phyloP scores from a whole-genome alignment of 2,113 vertebrate species.

The Anarrhichthys ocellatus region DNA sequence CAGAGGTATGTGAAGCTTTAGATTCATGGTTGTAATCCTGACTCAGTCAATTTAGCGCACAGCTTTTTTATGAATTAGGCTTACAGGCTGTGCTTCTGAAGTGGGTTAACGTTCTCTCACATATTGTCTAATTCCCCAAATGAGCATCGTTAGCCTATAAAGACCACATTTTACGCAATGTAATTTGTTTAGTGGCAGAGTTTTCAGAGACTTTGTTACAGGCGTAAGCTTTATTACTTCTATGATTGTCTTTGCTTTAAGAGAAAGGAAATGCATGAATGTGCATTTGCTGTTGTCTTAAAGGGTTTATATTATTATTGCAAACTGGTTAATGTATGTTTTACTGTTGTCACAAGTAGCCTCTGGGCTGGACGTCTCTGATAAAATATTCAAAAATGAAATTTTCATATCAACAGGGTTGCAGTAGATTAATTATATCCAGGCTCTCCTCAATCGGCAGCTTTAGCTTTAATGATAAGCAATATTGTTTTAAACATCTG shows the following conservation, averaged over 20 bases:
- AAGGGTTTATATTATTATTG: not conserved
- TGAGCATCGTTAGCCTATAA: not conserved
- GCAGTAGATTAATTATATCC: conserved; percentile 1
- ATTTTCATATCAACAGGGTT: not conserved
- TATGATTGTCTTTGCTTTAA: not conserved
- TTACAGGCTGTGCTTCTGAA: conserved; percentile 11
- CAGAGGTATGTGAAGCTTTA: conserved; percentile 38
- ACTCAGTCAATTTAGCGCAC: conserved; percentile 36
- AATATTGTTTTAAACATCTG: conserved; percentile 14
- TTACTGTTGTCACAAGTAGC: conserved; percentile 10
- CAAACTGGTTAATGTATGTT: conserved; percentile 20
- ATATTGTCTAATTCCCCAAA: not conserved
- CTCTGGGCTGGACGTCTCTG: conserved; percentile 2
- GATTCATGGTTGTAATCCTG: conserved; percentile 52
- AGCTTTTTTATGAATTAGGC: conserved; percentile 33
- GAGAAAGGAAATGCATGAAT: not conserved
- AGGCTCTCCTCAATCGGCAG: not conserved
- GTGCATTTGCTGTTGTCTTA: conserved; percentile 3
- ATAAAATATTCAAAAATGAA: conserved; percentile 34
- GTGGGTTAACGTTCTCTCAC: conserved; percentile 12
- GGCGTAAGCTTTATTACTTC: not conserved
- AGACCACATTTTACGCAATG: not conserved
- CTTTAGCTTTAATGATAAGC: conserved; percentile 26
- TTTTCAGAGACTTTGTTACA: conserved; percentile 6
- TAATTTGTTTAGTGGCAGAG: conserved; percentile 17